Evolutionary conservation across 2,888 invertebrate species (phyloP), one percentile per base, ranked within the genome.

Genomic region (Chalcis sispes): DNA sequence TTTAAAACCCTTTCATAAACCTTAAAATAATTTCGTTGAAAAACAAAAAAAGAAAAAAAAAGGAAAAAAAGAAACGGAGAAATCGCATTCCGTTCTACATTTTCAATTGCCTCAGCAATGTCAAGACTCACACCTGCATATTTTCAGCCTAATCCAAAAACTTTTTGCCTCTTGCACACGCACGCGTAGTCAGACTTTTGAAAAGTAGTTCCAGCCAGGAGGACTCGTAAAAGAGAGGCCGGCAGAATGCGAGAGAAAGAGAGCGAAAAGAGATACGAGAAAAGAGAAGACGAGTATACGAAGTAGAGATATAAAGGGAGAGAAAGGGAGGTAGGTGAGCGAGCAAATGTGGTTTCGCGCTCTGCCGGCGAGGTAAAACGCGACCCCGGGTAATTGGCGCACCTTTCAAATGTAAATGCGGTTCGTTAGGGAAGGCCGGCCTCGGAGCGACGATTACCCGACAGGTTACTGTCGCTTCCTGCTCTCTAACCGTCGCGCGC

Each of bases 321-420:
- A 15, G 48, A 8, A 4, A n/a, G 32, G 61, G 56, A 66, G 1
- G 56, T 3, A 50, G 36, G 54, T 13, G 72, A 20, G 58, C 29
- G 54, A 18, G 70, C 65, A 75, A 73, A 76, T 62, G 75, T 23
- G 74, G 70, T 76, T 75, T 70, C 69, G 72, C 66, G 75, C 76
- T 75, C 75, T 78, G 81, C 73, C 82, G 83, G 82, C 83, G 81
- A 81, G 83, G 84, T 84, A 83, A 85, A 85, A 86, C 80, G 83
- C 80, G 75, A 79, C 18, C 15, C 80, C 65, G 71, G 84, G 84
- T 86, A 86, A 86, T 86, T 86, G 86, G 84, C 82, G 80, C 80
- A 82, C 85, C 86, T 86, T 86, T 86, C 86, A 86, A 83, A 86
- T 86, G 86, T 85, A 86, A 86, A 86, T 86, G 85, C 80, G 86